Evolutionary conservation across 2,888 invertebrate species (phyloP), one percentile per base, ranked within the genome.

Genomic region (Trypoxylon attenuatum): DNA sequence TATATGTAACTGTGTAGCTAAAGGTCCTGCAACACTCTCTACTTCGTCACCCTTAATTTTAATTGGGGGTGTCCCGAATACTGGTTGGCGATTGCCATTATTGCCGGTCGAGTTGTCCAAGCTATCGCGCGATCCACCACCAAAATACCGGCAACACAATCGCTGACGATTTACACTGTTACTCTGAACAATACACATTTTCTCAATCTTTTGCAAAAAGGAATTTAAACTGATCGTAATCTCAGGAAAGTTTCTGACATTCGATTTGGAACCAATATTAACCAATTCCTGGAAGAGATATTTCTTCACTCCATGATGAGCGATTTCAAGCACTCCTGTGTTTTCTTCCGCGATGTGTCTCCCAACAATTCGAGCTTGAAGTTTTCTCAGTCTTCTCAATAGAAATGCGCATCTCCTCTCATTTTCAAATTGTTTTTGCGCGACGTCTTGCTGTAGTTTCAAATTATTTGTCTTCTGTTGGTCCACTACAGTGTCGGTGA

Each of bases 261-360:
- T 82, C 10, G 80, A 68, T 46, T 82, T 82, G 16, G 75, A 77
- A 49, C 81, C 68, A 41, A 83, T 82, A 54, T 81, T 83, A 15
- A 80, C 82, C 45, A 87, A 72, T 66, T 87, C 86, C 69, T 86
- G 84, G 56, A 82, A 79, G 59, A 86, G 80, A 67, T 78, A 83
- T 65, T 86, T 83, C 53, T 86, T 90, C 1, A 85, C 85, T 45
- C 89, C 89, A 22, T 93, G 89, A 65, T 94, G 92, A 21, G 93
- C 93, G 80, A 92, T 90, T 69, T 94, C 93, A 71, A 94, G 91
- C 54, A 95, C 91, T 3, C 94, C 94, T 18, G 91, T 90, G 8
- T 94, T 91, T 86, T 97, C 96, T 73, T 94, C 93, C 51, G 94
- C 92, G 21, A 92, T 89, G 84, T 96, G 94, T 66, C 92, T 92